Conservation (phyloP, 2,797 vertebrate genomes). For the Crocidura indochinensis region DNA sequence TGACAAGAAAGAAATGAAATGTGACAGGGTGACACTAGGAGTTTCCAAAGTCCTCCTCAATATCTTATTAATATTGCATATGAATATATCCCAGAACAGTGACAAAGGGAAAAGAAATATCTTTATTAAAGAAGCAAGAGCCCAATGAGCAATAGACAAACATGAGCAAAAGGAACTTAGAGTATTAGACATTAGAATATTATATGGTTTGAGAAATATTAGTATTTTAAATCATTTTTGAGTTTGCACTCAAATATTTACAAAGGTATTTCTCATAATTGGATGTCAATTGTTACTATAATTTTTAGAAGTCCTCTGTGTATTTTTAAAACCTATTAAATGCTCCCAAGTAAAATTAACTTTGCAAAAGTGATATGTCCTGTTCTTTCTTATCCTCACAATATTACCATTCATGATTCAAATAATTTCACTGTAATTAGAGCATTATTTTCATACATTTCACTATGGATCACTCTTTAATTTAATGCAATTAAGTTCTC, state of each 20-base stretch:
- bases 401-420: neutral
- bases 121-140: neutral
- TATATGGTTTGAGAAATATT: neutral
- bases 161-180: neutral
- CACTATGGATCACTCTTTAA: neutral
- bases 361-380: neutral
- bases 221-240: too few relatives aligned
- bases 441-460: neutral
- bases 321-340: too few relatives aligned
- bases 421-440: slow-evolving; percentile 15
- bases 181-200: slow-evolving; percentile 3
- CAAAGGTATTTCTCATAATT: too few relatives aligned
- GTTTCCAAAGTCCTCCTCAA: neutral
- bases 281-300: too few relatives aligned
- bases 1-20: slow-evolving; percentile 61
- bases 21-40: neutral
- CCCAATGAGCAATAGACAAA: neutral
- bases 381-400: neutral
- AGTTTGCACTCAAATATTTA: too few relatives aligned
- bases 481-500: neutral
- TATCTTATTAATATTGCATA: neutral
- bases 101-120: neutral
- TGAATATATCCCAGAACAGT: neutral
- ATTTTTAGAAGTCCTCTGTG: too few relatives aligned
- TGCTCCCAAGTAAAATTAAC: slow-evolving; percentile 26